Evolutionary conservation across 2,113 vertebrate species (phyloP), one percentile per base, ranked within the genome.

Genomic region (Campylomormyrus tamandua): DNA sequence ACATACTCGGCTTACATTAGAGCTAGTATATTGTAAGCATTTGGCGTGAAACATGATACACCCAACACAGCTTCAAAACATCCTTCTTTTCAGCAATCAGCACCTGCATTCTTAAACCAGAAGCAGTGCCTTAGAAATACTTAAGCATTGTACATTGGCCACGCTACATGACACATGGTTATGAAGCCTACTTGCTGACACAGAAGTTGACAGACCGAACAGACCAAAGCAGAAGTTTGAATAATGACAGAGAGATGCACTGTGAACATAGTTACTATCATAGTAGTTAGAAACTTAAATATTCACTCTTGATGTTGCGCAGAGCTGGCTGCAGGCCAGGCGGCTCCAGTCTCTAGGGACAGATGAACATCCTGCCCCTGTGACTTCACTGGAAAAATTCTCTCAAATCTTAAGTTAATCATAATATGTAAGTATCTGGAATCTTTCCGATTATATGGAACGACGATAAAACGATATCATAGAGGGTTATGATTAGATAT

Each of bases 281-380:
- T 96, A 96, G 96, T 96, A 96, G 97, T 98, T 98, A 98, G 97
- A 97, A 98, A 98, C 98, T 98, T 97, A 97, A 97, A 98, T 98
- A 97, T 98, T 98, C 97, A 97, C 96, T 97, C 97, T 97, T 98
- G 98, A 99, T 97, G 97, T 97, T 98, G 96, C 96, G 96, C 96
- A 98, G 97, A 96, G 93, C 95, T 98, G 98, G 97, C 96, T 0
- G 87, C 39, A 91, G 95, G 96, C 97, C 97, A 98, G 92, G 91
- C 86, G 92, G 62, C 91, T 91, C 80, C 6, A 87, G 94, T 94
- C 97, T 96, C 96, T 87, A 35, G 96, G 96, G 96, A 95, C 94
- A 93, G 92, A 94, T 93, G 94, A 93, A 91, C 95, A 95, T 96
- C 96, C 93, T 95, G 95, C 94, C 92, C 92, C 95, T 95, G 95